Base-by-base conservation (phyloP, 2,888 invertebrate genomes). In the Metopia argyrocephala region DNA sequence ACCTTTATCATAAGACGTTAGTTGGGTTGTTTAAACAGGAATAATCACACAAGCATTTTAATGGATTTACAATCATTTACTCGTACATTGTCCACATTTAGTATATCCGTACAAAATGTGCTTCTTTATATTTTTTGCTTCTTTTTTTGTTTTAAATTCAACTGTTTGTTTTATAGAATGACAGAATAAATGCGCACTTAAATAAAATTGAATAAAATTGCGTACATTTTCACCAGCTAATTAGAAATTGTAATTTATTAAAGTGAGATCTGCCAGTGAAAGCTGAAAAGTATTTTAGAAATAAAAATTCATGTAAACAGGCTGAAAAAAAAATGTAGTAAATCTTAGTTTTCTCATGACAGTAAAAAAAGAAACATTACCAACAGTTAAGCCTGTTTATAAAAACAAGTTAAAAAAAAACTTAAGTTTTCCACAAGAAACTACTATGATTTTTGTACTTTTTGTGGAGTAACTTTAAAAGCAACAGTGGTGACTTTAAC, bases 41-140 rank as follows among this genome's bases (percentile, higher is more conserved):
- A 48, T 27, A 64, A 64, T 48, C 27, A 68, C 68, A 18, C 48
- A 18, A n/a, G n/a, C n/a, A n/a, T n/a, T n/a, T n/a, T n/a, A n/a
- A 25, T 73, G 64, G 64, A 64, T 73, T 73, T 64, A 61, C 38
- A 66, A 66, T 71, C 66, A 78, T 61, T 66, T 62, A 70, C n/a
- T n/a, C n/a, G n/a, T n/a, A n/a, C 64, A 78, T 71, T 71, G 65
- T 61, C 59, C 59, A 71, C 54, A 71, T 71, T 65, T 59, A 65
- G 59, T 65, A 46, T 54, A 52, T 50, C 46, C 54, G 66, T 31
- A 54, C 46, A 62, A 71, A 62, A 62, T 69, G 31, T n/a, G n/a
- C n/a, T n/a, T n/a, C 7, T 50, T 31, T 52, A 38, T 38, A 6
- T 21, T 28, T 5, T 23, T 18, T 21, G 18, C 15, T 38, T 38